Percentiles rank a stretch among this genome's conserved stretches.
Evolutionary conservation across 2,113 vertebrate genomes (phyloP).

Genomic region (Gnathonemus echidnorhynchus): DNA sequence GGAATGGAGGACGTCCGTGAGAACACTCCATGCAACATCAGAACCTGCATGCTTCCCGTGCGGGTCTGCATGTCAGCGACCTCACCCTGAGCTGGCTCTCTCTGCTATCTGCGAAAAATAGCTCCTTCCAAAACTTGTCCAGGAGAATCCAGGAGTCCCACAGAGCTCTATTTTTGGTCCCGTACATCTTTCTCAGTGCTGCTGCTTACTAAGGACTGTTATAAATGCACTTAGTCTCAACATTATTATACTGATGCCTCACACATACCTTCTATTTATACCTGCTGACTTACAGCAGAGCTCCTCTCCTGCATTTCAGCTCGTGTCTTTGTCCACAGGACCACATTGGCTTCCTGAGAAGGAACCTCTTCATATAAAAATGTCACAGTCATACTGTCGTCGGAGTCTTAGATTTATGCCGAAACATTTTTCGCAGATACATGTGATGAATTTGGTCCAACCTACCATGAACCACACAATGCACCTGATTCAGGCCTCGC

Average conservation of each 20-base stretch:
- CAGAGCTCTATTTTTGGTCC: neutral
- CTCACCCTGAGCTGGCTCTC: neutral
- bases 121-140: neutral
- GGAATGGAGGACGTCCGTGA: neutral
- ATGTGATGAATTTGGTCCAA: neutral
- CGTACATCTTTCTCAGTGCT: neutral
- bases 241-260: slow-evolving; percentile 3
- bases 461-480: neutral
- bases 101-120: slow-evolving; percentile 1
- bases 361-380: neutral
- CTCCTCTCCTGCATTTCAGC: neutral
- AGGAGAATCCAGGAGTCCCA: neutral
- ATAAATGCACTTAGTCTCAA: neutral
- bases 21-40: neutral
- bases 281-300: neutral
- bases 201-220: neutral
- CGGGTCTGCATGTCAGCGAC: neutral
- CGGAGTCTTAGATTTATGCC: neutral
- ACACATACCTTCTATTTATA: slow-evolving; percentile 6
- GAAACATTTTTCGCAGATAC: neutral
- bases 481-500: neutral
- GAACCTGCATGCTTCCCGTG: neutral
- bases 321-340: neutral
- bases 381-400: neutral
- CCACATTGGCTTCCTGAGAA: neutral